Evolutionary conservation across 2,888 invertebrate genomes (phyloP).

Genomic region (Oscheius onirici): DNA sequence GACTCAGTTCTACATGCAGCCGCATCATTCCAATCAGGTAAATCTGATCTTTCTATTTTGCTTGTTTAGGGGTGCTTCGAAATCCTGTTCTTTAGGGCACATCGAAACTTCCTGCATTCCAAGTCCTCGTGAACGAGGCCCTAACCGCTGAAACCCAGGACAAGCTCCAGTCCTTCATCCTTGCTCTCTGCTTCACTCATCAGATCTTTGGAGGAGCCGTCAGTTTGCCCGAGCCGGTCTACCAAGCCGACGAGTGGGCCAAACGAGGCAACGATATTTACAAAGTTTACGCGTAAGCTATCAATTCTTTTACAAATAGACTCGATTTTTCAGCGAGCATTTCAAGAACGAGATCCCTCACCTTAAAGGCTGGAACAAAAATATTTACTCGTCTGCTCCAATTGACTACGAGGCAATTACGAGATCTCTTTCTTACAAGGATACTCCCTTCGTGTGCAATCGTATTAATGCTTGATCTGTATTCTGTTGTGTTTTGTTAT

Average conservation of each 20-base stretch:
- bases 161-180: slow-evolving; percentile 46
- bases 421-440: slow-evolving; percentile 16
- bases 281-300: slow-evolving; percentile 16
- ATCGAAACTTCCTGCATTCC: slow-evolving; percentile 51
- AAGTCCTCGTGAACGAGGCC: slow-evolving; percentile 39
- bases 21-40: slow-evolving; percentile 34
- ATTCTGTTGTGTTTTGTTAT: too few species aligned
- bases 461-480: slow-evolving; percentile 36
- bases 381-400: neutral
- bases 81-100: slow-evolving; percentile 54
- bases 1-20: slow-evolving; percentile 56
- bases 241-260: slow-evolving; percentile 62
- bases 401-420: slow-evolving; percentile 29
- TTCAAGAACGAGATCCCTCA: too few species aligned
- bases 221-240: slow-evolving; percentile 60
- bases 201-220: slow-evolving; percentile 39
- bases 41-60: too few species aligned
- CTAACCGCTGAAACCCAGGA: slow-evolving; percentile 38
- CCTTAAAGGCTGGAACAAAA: slow-evolving; percentile 1
- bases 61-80: too few species aligned
- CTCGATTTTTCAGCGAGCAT: too few species aligned
- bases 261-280: slow-evolving; percentile 53
- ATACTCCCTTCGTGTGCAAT: neutral
- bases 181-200: slow-evolving; percentile 39
- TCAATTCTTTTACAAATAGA: too few species aligned